phyloP scores from a whole-genome alignment of 2,113 vertebrate genomes.

The Toxotes chatareus region DNA sequence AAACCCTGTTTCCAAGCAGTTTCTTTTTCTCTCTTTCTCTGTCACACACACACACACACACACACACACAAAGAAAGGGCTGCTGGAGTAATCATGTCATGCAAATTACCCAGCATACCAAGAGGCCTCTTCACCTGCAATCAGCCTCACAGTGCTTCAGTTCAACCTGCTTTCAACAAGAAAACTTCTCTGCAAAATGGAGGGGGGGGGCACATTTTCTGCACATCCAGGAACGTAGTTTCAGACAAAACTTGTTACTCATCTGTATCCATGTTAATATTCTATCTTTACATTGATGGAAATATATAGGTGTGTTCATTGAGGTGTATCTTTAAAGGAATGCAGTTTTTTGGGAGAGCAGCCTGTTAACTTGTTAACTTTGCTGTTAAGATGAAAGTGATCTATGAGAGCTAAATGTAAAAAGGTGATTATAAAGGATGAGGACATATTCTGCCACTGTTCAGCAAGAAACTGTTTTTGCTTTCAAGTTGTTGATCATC shows the following conservation, averaged over 20 bases:
- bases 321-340: too few species aligned
- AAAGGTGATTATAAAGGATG: too few species aligned
- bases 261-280: not conserved
- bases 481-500: too few species aligned
- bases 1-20: constrained; percentile 50
- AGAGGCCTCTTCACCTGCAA: constrained; percentile 81
- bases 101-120: constrained; percentile 78
- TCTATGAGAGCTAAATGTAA: too few species aligned
- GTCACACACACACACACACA: constrained; percentile 26
- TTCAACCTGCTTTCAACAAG: constrained; percentile 63
- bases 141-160: constrained; percentile 66
- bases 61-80: constrained; percentile 37
- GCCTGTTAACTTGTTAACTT: too few species aligned
- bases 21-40: not conserved
- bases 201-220: constrained; percentile 21
- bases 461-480: too few species aligned
- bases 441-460: too few species aligned
- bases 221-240: constrained; percentile 31
- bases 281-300: too few species aligned
- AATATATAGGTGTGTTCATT: too few species aligned
- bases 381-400: too few species aligned
- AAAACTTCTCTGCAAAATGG: constrained; percentile 24
- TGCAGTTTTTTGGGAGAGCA: too few species aligned
- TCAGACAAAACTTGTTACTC: constrained; percentile 14
- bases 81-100: constrained; percentile 76